Base-by-base conservation (phyloP, 2,797 vertebrate genomes). In the Xenops minutus region DNA sequence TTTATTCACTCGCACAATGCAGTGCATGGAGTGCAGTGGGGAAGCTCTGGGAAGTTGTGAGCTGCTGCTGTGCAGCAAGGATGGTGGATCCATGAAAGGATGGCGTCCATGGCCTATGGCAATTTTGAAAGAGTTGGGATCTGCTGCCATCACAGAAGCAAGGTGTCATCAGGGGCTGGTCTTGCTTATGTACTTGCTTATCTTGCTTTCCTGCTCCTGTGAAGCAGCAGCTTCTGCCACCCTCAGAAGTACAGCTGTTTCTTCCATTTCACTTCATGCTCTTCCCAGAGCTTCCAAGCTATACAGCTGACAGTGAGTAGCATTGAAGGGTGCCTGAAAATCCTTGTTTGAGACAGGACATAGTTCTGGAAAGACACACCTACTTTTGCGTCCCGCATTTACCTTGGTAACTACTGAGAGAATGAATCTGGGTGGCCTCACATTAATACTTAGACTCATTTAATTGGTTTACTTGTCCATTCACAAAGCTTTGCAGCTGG, bases 391-490 rank as follows among this genome's bases (percentile, higher is more conserved):
- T 83, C 76, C 36, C 26, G 21, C 44, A n/a, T 92, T 92, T 88
- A 19, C 55, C 74, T 73, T 82, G 48, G 44, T 88, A 86, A 81
- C 48, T 36, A 26, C 76, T 44, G 74, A 81, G 11, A 51, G 62
- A 89, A 77, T 23, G 66, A 96, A 51, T 24, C 46, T 88, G 89
- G 73, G 79, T 94, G 89, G 92, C 85, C 95, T 84, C 1, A 14
- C 41, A 32, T 76, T 84, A 78, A 64, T 91, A 41, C n/a, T 85
- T 29, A 41, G 43, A 27, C n/a, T 86, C 63, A 46, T 91, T 96
- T 94, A 93, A 89, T 81, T 94, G 82, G 55, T 92, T 94, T 91
- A 69, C 54, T 88, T 94, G 76, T 92, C 87, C 62, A 44, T 69
- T 93, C 67, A 56, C 86, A 84, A 92, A 92, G 30, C 48, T 84